Base-by-base conservation (phyloP, 2,113 vertebrate species). In the Gulo gulo region DNA sequence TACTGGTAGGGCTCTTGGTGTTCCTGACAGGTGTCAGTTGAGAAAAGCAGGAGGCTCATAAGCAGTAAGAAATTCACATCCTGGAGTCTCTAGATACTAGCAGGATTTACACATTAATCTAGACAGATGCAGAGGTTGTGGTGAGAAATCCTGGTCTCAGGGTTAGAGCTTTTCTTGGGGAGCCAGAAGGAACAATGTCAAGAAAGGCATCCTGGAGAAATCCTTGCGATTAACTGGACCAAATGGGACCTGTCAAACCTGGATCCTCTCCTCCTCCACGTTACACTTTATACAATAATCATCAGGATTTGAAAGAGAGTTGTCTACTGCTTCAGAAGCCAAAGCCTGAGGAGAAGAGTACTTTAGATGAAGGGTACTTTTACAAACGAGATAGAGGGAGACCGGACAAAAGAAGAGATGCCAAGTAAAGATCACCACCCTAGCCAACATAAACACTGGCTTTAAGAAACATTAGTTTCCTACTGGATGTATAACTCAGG, bases 71-170 rank as follows among this genome's bases (percentile, higher is more conserved):
- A 92, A 90, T 96, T 96, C 98, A 98, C 80, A 98, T n/a, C 87
- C 59, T 96, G 87, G 74, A 91, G 94, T 96, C 88, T 96, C 92
- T 93, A 91, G 0, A 98, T 96, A 97, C 79, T 90, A 98, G 86
- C 88, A 97, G 16, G 85, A 98, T 95, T 98, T 96, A 95, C 92
- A 96, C 96, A 93, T 93, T 96, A 97, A 91, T 80, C 57, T 97
- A 96, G 88, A 92, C 86, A 88, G 98, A 98, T 91, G 92, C 83
- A 98, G 98, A 98, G 97, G 91, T 59, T 98, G 92, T 88, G 93
- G 88, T 97, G 95, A 98, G 96, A 98, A 97, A 98, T 92, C 11
- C 55, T 95, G 89, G 95, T 98, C 71, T 98, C 89, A 50, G 97
- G 26, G 90, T 98, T 97, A 98, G 96, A 98, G 50, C 13, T 65